These are phyloP conservation scores for Hipparchia sbordonii DNA, from an alignment of 2,888 invertebrate genomes.

Conservation along the genomic window DNA sequence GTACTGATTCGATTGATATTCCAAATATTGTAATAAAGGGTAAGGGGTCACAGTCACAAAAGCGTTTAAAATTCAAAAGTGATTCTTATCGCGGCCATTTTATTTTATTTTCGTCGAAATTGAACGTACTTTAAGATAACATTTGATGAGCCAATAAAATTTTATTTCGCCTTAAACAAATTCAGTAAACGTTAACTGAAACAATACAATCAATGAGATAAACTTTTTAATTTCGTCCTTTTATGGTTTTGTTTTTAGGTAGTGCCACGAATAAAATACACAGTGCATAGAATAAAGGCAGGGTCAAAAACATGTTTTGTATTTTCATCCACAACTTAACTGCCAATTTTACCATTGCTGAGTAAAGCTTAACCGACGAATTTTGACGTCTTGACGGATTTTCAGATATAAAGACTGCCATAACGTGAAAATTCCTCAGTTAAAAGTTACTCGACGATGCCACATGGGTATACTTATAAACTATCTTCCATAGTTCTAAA, in stretches of 20 bases:
- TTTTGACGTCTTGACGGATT: too few species aligned
- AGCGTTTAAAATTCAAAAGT: slow-evolving; percentile 60
- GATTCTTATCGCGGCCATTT: slow-evolving; percentile 60
- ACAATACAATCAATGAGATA: slow-evolving; percentile 31
- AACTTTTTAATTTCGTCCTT: slow-evolving; percentile 31
- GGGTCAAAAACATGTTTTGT: too few species aligned
- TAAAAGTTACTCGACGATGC: too few species aligned
- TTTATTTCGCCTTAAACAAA: slow-evolving; percentile 49
- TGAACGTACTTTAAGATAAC: slow-evolving; percentile 60
- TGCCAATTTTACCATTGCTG: too few species aligned
- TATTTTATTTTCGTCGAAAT: slow-evolving; percentile 61
- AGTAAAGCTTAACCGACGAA: too few species aligned
- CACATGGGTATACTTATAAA: too few species aligned
- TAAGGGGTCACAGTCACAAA: slow-evolving; percentile 67
- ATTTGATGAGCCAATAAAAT: slow-evolving; percentile 62
- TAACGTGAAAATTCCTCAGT: too few species aligned
- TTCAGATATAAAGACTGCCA: too few species aligned
- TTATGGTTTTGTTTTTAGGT: slow-evolving; percentile 12
- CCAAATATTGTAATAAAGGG: slow-evolving; percentile 52
- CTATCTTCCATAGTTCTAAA: too few species aligned
- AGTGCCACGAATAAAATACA: background rate
- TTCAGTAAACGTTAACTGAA: slow-evolving; percentile 22
- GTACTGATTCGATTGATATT: slow-evolving; percentile 40
- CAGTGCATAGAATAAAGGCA: background rate
- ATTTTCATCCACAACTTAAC: too few species aligned